These are phyloP conservation scores for Crypturellus undulatus DNA, from an alignment of 2,113 vertebrate species.

Conservation along the genomic window DNA sequence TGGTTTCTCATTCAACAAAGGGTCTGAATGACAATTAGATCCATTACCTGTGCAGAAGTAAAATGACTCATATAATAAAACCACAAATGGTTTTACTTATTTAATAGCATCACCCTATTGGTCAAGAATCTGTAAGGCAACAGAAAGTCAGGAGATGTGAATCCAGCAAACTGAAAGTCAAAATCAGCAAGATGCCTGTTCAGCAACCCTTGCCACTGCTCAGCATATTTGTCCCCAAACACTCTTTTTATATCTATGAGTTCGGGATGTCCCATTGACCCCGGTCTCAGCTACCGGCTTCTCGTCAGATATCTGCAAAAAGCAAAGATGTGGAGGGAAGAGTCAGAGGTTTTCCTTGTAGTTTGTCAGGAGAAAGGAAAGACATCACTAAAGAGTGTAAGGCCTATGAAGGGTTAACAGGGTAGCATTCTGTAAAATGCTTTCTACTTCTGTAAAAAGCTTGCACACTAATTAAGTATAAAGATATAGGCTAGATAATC, in stretches of 20 bases:
- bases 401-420: too few species aligned
- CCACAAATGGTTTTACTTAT: not conserved
- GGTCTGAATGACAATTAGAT: not conserved
- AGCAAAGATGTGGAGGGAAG: not conserved
- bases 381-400: not conserved
- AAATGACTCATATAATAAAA: constrained; percentile 30
- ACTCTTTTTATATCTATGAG: not conserved
- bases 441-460: too few species aligned
- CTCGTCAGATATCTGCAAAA: not conserved
- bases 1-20: not conserved
- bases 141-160: not conserved
- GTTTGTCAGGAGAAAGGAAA: not conserved
- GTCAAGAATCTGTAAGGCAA: constrained; percentile 24
- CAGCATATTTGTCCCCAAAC: not conserved
- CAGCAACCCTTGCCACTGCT: not conserved
- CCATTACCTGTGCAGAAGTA: not conserved
- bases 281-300: not conserved
- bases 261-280: not conserved
- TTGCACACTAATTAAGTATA: too few species aligned
- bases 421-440: too few species aligned
- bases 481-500: too few species aligned
- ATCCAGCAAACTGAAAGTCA: not conserved
- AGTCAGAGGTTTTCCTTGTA: not conserved
- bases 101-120: not conserved
- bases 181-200: not conserved